phyloP scores from a whole-genome alignment of 1,140 invertebrate species.

The Leguminivora glycinivorella region DNA sequence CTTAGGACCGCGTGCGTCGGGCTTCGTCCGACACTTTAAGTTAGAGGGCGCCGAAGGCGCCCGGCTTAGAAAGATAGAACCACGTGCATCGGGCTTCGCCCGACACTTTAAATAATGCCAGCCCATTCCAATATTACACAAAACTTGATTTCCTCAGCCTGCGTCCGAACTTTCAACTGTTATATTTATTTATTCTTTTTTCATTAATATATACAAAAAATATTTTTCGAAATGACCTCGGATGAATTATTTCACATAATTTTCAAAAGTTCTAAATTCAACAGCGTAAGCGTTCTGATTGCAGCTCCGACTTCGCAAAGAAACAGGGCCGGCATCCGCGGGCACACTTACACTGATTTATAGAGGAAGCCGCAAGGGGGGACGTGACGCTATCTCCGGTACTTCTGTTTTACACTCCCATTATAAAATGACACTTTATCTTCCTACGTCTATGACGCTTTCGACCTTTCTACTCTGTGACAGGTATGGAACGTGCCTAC shows the following conservation, averaged over 20 bases:
- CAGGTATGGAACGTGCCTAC: neutral
- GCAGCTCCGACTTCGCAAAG: neutral
- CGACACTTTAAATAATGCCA: no score
- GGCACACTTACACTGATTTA: conserved; percentile 25
- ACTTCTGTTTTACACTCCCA: neutral
- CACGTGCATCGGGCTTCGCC: no score
- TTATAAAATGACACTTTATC: neutral
- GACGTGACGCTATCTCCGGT: conserved; percentile 26
- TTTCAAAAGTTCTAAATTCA: neutral
- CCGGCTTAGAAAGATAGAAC: no score
- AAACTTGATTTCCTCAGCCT: neutral
- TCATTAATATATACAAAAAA: no score
- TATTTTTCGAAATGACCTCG: no score
- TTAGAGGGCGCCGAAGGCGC: no score
- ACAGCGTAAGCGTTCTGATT: neutral
- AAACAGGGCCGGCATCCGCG: conserved; percentile 10
- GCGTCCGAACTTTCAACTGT: neutral
- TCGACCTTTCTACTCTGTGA: neutral
- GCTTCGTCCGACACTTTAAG: no score
- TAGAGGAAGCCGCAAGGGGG: conserved; percentile 20
- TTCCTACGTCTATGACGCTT: neutral
- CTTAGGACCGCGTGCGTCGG: no score
- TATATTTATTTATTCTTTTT: neutral
- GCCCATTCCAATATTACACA: neutral
- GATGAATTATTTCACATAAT: no score